Base-by-base conservation (phyloP, 1,140 invertebrate species). In the Drosophila eugracilis region DNA sequence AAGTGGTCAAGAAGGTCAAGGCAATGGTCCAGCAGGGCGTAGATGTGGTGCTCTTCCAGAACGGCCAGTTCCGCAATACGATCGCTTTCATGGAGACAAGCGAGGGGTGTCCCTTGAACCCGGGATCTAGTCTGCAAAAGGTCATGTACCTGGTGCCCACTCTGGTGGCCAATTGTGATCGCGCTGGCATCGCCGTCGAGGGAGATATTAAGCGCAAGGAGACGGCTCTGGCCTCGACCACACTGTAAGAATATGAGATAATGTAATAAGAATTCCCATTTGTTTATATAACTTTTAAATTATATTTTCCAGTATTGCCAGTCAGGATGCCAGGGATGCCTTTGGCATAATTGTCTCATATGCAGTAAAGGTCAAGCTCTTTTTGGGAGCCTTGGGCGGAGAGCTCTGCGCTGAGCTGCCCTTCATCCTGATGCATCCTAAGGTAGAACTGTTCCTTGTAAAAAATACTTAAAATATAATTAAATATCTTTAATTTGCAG, bases 21-120 rank as follows among this genome's bases (percentile, higher is more conserved):
- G 95, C 95, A 5, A 94, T 96, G 92, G 95, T 99, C 14, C 96
- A 98, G 80, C 98, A 99, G 92, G 96, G 97, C 59, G 98, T 99
- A 26, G 98, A 99, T 92, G 98, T 99, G 58, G 97, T 99, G 67
- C 95, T 99, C 39, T 99, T 99, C 93, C 98, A 99, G 91, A 99
- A 98, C 91, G 98, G 98, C n/a, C 98, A 99, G 91, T 99, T 99
- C 91, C 94, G 98, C 50, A 98, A 98, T 71, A 95, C 97, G 4
- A 98, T 99, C 30, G 97, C 98, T 32, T 95, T 96, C 58, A 92
- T 98, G 34, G 98, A 99, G 93, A 98, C 97, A 21, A 96, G 97
- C 95, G 91, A 92, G 74, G 91, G 98, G 1, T 99, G 98, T 91
- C 98, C 98, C 0, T 95, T 99, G 55, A 96, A 97, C 85, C 98